Base-by-base conservation (phyloP, 2,113 vertebrate species). In the Fregetta grallaria region DNA sequence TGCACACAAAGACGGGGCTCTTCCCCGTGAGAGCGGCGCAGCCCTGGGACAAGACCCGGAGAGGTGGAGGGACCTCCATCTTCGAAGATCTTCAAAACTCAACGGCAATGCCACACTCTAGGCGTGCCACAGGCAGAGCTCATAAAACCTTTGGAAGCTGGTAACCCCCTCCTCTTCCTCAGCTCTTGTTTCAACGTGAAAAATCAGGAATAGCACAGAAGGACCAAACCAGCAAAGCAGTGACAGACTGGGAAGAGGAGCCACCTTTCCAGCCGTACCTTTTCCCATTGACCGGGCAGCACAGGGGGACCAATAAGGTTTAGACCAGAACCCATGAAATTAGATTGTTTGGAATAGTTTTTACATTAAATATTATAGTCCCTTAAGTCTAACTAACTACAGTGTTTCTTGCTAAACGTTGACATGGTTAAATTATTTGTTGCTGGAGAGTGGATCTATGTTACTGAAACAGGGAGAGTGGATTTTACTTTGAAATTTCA, bases 401-500 rank as follows among this genome's bases (percentile, higher is more conserved):
- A 74, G 32, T 7, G 12, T 42, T 42, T 76, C 30, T 75, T 58
- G 61, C 15, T 58, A 58, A 32, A 40, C 50, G 19, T 18, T 15
- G 67, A 62, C 81, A 32, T 19, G 32, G 13, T 67, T 88, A 30
- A 66, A 71, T 77, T 70, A 70, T 13, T 49, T 62, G 15, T 55
- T 89, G 50, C 59, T 89, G 61, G 61, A 75, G 77, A 81, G 44
- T 40, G 25, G 34, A 87, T 85, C 68, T 72, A 1, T 86, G 32
- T 68, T 82, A 75, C 44, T 72, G 66, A 65, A 91, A 74, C 3
- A 52, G 50, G 66, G 44, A 83, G 30, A 87, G 62, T 52, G 49
- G 80, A 86, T 72, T 95, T 96, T 63, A 65, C 86, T 91, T 89
- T 71, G 76, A 90, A 79, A 96, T 96, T 85, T 94, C 52, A 92